Evolutionary conservation across 2,888 invertebrate genomes (phyloP).

Genomic region (Griposia aprilina): DNA sequence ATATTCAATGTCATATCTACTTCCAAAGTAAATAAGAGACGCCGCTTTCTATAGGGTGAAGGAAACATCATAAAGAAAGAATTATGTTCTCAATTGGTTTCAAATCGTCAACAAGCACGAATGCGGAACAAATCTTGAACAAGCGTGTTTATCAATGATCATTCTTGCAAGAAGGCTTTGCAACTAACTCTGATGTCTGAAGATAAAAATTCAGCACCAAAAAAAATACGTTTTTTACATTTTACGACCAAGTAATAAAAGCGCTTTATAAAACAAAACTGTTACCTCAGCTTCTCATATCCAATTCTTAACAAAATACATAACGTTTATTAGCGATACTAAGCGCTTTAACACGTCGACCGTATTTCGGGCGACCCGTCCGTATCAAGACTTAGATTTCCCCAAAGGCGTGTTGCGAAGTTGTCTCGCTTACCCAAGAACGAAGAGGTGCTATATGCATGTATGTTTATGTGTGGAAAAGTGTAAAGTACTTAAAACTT

Average conservation of each 20-base stretch:
- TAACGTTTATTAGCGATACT: conserved; percentile 54
- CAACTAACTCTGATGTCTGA: too few relatives aligned
- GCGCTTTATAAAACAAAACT: conserved; percentile 3
- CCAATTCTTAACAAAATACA: conserved; percentile 39
- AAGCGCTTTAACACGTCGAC: conserved; percentile 48
- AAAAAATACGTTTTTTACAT: not conserved
- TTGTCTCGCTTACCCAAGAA: conserved; percentile 50
- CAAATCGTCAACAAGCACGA: not conserved
- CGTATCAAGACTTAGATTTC: conserved; percentile 66
- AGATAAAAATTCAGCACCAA: not conserved
- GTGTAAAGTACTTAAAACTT: conserved; percentile 65
- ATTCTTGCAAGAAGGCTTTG: not conserved
- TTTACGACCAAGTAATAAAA: conserved; percentile 4
- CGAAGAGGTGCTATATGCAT: conserved; percentile 14
- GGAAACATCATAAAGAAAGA: not conserved
- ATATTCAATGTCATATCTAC: not conserved
- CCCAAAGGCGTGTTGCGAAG: conserved; percentile 60
- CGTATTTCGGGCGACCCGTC: conserved; percentile 42
- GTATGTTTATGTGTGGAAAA: conserved; percentile 57
- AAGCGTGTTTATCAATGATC: not conserved
- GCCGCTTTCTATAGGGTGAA: not conserved
- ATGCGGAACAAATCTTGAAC: too few relatives aligned
- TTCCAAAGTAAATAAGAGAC: not conserved
- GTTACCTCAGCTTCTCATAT: conserved; percentile 1
- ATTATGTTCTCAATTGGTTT: not conserved